A percentile compares a stretch with the other conserved stretches of the same genome.
phyloP scores from a whole-genome alignment of 2,888 invertebrate species.

The Saturnia japonica region DNA sequence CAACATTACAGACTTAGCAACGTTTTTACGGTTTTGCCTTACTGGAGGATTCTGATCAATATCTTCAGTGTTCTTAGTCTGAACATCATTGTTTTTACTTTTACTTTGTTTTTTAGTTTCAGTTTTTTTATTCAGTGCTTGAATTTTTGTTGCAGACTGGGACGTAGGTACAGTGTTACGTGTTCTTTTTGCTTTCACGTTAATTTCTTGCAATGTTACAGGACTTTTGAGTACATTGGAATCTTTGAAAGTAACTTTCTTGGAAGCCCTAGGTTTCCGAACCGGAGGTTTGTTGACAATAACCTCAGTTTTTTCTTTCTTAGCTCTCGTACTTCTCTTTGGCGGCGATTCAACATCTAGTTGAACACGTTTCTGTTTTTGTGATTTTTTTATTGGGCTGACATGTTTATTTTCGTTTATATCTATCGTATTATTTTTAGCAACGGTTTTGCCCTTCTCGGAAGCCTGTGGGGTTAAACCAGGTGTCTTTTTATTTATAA shows the following conservation, averaged over 20 bases:
- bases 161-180: constrained; percentile 28
- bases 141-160: constrained; percentile 44
- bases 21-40: constrained; percentile 32
- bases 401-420: constrained; percentile 26
- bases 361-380: constrained; percentile 25
- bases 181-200: constrained; percentile 27
- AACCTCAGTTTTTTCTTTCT: constrained; percentile 38
- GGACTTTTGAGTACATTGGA: constrained; percentile 10
- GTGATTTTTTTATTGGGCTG: constrained; percentile 34
- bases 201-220: constrained; percentile 7
- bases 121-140: constrained; percentile 23
- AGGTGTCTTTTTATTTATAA: constrained; percentile 55
- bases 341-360: constrained; percentile 40
- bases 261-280: constrained; percentile 41
- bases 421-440: constrained; percentile 28
- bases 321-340: constrained; percentile 43
- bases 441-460: constrained; percentile 23
- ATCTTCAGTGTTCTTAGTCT: constrained; percentile 22
- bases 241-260: constrained; percentile 22
- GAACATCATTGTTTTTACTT: constrained; percentile 29
- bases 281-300: constrained; percentile 50
- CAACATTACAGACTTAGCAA: constrained; percentile 22
- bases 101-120: constrained; percentile 30
- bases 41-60: constrained; percentile 20
- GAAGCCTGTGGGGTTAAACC: constrained; percentile 40